Evolutionary conservation across 2,797 vertebrate species (phyloP), one percentile per base, ranked within the genome.

Genomic region (Simalia tracyae): DNA sequence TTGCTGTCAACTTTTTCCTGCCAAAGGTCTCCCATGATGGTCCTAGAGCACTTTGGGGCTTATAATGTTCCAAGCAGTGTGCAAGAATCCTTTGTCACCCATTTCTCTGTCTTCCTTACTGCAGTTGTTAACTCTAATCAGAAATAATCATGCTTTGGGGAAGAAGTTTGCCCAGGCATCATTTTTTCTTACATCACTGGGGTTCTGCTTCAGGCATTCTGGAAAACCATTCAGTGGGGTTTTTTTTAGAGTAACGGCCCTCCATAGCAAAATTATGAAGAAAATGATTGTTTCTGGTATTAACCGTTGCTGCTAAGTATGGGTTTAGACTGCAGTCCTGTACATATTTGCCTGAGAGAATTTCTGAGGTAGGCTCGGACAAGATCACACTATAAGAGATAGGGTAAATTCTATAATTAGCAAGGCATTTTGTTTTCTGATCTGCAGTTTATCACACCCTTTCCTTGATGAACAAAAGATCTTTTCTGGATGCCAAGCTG

Each of bases 91-190:
- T 72, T 92, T 46, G 84, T 61, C 92, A 90, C 90, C 88, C 86
- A 90, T 91, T 93, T 92, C 86, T 93, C 85, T 10, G 15, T 0
- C 90, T 93, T 90, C 87, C 86, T 84, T 50, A 14, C 88, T 64
- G 50, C 36, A 88, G 86, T 90, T 46, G 63, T 50, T 86, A 28
- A 24, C 91, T 93, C 90, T 90, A 93, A 85, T 93, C 7, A 86
- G 88, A 54, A 94, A 2, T 81, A 91, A 17, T 7, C 64, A 59
- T 10, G 84, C 85, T 93, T 92, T 66, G 11, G 89, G 94, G 87
- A 19, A 76, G 92, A 94, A 90, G 5, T 93, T 87, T 89, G 50
- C 36, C 54, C 42, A 93, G 86, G 0, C 7, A 0, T 88, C 0
- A 0, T 90, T 91, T 86, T 50, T 76, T 56, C 31, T 22, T 61